A percentile compares a stretch with the other conserved stretches of the same genome.
phyloP scores from a whole-genome alignment of 2,797 vertebrate species.

The Kryptopterus vitreolus region DNA sequence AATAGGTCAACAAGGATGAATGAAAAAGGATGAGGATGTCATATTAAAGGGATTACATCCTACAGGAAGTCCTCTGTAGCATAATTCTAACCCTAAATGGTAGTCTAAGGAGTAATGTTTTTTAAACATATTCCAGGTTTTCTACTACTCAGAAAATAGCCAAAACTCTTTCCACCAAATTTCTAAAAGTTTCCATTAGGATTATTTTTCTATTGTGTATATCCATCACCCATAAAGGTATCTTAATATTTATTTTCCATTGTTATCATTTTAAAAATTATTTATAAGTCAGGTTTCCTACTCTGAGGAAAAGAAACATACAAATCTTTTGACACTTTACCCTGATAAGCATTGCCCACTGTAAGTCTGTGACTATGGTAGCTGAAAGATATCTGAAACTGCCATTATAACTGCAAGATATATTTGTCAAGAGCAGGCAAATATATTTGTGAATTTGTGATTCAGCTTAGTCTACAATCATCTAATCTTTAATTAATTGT shows the following conservation, averaged over 20 bases:
- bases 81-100: neutral
- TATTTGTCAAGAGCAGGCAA: too few relatives aligned
- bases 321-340: too few relatives aligned
- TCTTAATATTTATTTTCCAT: neutral
- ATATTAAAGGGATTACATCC: neutral
- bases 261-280: too few relatives aligned
- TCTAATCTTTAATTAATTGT: too few relatives aligned
- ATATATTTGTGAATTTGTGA: too few relatives aligned
- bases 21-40: neutral
- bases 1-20: slow-evolving; percentile 10
- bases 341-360: too few relatives aligned
- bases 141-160: neutral
- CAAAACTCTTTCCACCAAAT: neutral
- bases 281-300: too few relatives aligned
- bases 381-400: too few relatives aligned
- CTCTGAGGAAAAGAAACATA: too few relatives aligned
- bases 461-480: too few relatives aligned
- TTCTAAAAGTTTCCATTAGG: neutral
- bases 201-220: neutral
- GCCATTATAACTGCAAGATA: too few relatives aligned
- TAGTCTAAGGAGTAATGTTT: neutral
- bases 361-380: too few relatives aligned
- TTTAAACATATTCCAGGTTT: neutral
- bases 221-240: neutral
- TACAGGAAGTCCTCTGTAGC: neutral